These are phyloP conservation scores for Mesochorus sp. DNA, from an alignment of 2,888 invertebrate genomes.

Conservation along the genomic window DNA sequence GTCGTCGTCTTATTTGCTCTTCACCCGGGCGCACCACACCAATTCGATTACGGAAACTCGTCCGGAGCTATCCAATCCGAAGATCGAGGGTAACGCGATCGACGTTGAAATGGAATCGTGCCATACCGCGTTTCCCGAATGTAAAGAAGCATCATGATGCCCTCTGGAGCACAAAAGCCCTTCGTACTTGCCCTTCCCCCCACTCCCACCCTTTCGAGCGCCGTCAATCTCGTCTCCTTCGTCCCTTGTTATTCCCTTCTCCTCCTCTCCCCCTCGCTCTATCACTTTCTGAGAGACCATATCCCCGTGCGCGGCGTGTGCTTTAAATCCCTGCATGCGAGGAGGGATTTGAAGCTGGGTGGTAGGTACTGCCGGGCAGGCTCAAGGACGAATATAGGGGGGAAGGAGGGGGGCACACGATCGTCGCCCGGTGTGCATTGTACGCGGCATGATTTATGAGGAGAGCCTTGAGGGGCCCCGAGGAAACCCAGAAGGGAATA, in stretches of 20 bases:
- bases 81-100: constrained; percentile 50
- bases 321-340: constrained; percentile 30
- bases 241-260: not conserved
- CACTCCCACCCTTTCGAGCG: constrained; percentile 26
- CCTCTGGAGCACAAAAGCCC: constrained; percentile 44
- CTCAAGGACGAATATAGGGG: constrained; percentile 8
- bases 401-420: not conserved
- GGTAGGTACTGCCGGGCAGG: constrained; percentile 1
- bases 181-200: constrained; percentile 41
- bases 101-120: constrained; percentile 60
- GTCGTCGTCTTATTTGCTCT: constrained; percentile 17
- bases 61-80: constrained; percentile 54
- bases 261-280: not conserved
- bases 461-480: constrained; percentile 10
- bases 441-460: constrained; percentile 59
- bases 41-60: constrained; percentile 57
- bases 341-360: too few species aligned
- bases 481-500: constrained; percentile 22
- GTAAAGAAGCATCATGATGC: constrained; percentile 53
- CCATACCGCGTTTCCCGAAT: constrained; percentile 55
- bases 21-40: constrained; percentile 37
- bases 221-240: constrained; percentile 11
- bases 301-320: constrained; percentile 10
- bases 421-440: constrained; percentile 49
- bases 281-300: not conserved